These are phyloP conservation scores for Thripadectes ignobilis DNA, from an alignment of 2,797 vertebrate species.

Conservation along the genomic window DNA sequence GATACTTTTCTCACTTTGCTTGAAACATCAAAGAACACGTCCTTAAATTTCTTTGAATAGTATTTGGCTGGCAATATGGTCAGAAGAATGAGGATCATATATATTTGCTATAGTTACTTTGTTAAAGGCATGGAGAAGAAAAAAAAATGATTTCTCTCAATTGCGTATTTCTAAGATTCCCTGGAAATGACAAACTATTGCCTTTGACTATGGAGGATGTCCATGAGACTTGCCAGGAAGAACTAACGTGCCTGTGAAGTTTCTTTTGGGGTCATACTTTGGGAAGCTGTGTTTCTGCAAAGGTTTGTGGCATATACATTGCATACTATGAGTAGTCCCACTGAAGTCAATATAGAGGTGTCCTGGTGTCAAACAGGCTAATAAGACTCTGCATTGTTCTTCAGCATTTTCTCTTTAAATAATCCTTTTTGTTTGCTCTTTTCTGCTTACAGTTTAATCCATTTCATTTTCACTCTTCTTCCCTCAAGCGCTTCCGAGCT, in stretches of 20 bases:
- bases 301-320: neutral
- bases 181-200: neutral
- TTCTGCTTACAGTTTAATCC: constrained; percentile 5
- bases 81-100: neutral
- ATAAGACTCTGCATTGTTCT: neutral
- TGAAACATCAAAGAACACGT: neutral
- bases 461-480: constrained; percentile 30
- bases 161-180: neutral
- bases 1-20: neutral
- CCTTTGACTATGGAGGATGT: neutral
- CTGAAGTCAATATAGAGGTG: neutral
- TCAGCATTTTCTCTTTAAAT: neutral
- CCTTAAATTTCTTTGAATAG: neutral
- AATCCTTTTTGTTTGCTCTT: neutral
- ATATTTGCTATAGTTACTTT: neutral
- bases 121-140: neutral
- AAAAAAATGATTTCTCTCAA: neutral
- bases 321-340: neutral
- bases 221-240: neutral
- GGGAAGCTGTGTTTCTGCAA: neutral
- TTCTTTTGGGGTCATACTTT: neutral
- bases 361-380: neutral
- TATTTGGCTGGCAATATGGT: neutral
- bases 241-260: neutral
- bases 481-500: neutral